Conservation (phyloP, 2,888 invertebrate species). For the Teinopalpus imperialis region DNA sequence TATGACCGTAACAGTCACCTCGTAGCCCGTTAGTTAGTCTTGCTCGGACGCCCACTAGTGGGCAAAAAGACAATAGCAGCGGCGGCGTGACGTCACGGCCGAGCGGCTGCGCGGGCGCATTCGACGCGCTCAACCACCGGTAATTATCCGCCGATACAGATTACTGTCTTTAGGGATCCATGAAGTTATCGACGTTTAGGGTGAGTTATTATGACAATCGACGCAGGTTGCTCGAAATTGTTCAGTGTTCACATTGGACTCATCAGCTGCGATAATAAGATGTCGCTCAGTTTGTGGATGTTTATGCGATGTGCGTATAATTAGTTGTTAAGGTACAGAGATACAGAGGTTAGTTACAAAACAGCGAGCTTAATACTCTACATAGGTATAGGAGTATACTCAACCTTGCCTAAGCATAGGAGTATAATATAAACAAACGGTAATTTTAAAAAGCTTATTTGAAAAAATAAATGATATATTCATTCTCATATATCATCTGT, state of each 20-base stretch:
- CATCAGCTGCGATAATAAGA: no score
- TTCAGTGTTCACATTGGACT: no score
- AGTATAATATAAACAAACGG: no score
- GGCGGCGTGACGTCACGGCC: conserved; percentile 45
- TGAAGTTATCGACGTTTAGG: conserved; percentile 3
- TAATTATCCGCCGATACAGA: conserved; percentile 31
- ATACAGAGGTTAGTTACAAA: no score
- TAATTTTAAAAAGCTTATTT: no score
- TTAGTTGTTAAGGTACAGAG: conserved; percentile 1
- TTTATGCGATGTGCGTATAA: background rate
- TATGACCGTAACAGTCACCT: conserved; percentile 13
- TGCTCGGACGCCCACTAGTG: conserved; percentile 25
- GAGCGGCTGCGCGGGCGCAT: conserved; percentile 42
- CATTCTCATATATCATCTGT: no score
- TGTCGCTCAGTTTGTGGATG: no score
- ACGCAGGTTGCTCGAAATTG: no score
- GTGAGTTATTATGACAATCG: background rate
- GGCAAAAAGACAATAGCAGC: conserved; percentile 29
- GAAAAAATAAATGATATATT: no score
- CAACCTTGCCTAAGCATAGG: no score
- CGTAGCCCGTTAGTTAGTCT: conserved; percentile 18
- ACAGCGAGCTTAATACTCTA: no score
- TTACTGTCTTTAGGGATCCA: conserved; percentile 16
- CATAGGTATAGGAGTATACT: no score
- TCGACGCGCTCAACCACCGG: conserved; percentile 33